phyloP scores from a whole-genome alignment of 2,888 invertebrate species.

The Drosophila nr. medialis region DNA sequence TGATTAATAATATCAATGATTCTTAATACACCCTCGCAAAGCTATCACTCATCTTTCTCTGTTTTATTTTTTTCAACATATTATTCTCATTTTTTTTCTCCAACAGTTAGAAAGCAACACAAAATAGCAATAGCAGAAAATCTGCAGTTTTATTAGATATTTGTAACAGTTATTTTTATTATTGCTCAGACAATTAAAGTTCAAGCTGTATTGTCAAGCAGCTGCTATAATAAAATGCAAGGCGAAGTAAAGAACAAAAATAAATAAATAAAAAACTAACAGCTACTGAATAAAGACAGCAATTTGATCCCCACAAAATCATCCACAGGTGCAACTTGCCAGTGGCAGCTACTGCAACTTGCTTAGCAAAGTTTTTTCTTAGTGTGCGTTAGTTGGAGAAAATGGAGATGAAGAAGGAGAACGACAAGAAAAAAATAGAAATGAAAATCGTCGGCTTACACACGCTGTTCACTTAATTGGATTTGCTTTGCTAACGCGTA shows the following conservation, averaged over 20 bases:
- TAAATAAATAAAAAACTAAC: background rate
- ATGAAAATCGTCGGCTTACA: conserved; percentile 67
- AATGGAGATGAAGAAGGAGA: background rate
- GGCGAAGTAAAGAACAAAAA: background rate
- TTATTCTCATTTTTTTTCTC: background rate
- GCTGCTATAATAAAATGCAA: conserved; percentile 41
- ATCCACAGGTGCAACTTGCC: conserved; percentile 42
- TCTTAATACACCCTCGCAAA: background rate
- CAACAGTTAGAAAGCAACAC: conserved; percentile 42
- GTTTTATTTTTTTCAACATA: background rate
- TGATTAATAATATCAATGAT: background rate
- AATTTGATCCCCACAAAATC: conserved; percentile 19
- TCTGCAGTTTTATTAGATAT: conserved; percentile 11
- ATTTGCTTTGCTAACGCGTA: conserved; percentile 64
- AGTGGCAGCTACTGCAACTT: conserved; percentile 35
- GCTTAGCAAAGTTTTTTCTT: conserved; percentile 39
- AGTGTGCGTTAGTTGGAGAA: conserved; percentile 51
- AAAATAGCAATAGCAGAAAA: conserved; percentile 36
- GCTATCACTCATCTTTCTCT: background rate
- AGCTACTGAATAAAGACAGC: conserved; percentile 2
- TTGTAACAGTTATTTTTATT: conserved; percentile 53
- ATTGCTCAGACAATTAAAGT: conserved; percentile 65
- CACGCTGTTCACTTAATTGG: conserved; percentile 77
- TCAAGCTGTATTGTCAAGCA: conserved; percentile 36
- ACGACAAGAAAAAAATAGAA: background rate